Percentiles rank a stretch among this genome's conserved stretches.
Evolutionary conservation across 2,888 invertebrate genomes (phyloP).

Genomic region (Meiosimyza platycephala): DNA sequence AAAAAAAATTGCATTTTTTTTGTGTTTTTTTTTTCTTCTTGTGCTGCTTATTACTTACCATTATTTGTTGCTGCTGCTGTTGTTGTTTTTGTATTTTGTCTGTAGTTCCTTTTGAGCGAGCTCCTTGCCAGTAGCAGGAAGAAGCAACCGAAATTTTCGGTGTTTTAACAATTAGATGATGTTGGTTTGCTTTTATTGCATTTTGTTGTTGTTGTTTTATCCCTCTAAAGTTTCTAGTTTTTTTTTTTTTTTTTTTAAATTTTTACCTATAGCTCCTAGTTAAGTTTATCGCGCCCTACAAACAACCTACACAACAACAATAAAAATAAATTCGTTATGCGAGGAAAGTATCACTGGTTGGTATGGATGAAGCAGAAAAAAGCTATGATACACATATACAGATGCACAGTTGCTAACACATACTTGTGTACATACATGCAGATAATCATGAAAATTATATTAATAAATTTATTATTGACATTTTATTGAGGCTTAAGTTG

Average conservation of each 20-base stretch:
- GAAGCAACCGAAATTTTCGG: conserved; percentile 10
- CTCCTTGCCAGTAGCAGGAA: neutral
- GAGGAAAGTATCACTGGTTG: conserved; percentile 13
- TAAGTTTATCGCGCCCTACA: conserved; percentile 38
- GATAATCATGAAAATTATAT: neutral
- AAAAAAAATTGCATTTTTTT: neutral
- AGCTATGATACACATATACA: neutral
- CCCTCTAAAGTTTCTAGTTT: neutral
- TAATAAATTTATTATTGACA: conserved; percentile 19
- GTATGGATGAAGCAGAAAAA: neutral
- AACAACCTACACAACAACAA: conserved; percentile 33
- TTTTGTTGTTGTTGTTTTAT: conserved; percentile 20
- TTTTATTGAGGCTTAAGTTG: conserved; percentile 30
- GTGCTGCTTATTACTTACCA: conserved; percentile 3
- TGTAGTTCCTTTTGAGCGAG: neutral
- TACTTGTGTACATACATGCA: too few relatives aligned
- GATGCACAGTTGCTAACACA: neutral
- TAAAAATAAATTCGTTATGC: conserved; percentile 13
- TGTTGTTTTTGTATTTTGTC: neutral
- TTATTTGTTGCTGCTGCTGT: conserved; percentile 16
- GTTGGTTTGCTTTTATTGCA: conserved; percentile 22
- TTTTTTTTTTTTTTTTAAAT: conserved; percentile 12
- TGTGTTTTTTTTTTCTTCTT: conserved; percentile 19
- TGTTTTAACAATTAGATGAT: conserved; percentile 31
- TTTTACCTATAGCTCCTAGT: conserved; percentile 28